Percentiles rank a stretch among this genome's conserved stretches.
These are phyloP conservation scores for Brachionus asplanchnoidis DNA, from an alignment of 1,140 invertebrate genomes.

Conservation along the genomic window DNA sequence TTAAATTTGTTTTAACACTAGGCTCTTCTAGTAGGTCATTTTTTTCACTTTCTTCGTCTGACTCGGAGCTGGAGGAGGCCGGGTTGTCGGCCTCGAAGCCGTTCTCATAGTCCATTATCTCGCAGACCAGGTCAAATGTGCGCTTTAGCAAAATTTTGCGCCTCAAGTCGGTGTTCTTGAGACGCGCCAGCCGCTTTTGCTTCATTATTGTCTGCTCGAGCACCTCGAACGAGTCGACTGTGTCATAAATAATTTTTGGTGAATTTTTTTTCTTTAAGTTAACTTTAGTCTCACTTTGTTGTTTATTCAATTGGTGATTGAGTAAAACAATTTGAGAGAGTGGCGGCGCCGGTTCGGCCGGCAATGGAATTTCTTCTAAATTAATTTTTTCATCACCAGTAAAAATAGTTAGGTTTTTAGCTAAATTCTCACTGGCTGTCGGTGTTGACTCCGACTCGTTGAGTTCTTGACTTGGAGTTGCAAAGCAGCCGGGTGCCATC, in stretches of 20 bases:
- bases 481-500: slow-evolving; percentile 17
- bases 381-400: slow-evolving; percentile 35
- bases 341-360: not conserved
- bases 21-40: not conserved
- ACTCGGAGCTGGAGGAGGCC: not conserved
- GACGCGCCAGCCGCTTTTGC: not conserved
- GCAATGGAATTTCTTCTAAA: slow-evolving; percentile 26
- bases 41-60: not conserved
- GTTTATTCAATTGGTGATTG: not conserved
- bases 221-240: slow-evolving; percentile 38
- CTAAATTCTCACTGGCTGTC: slow-evolving; percentile 12
- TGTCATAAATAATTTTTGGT: slow-evolving; percentile 7
- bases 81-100: not conserved
- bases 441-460: not conserved
- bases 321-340: not conserved
- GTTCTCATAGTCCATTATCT: slow-evolving; percentile 38
- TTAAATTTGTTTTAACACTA: slow-evolving; percentile 15
- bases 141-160: slow-evolving; percentile 16
- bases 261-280: not conserved
- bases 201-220: slow-evolving; percentile 36
- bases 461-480: not conserved
- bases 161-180: slow-evolving; percentile 37
- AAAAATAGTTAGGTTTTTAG: slow-evolving; percentile 17
- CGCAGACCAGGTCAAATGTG: slow-evolving; percentile 35
- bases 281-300: slow-evolving; percentile 4